Conservation (phyloP, 2,797 vertebrate species). For the Meriones psammophilus region DNA sequence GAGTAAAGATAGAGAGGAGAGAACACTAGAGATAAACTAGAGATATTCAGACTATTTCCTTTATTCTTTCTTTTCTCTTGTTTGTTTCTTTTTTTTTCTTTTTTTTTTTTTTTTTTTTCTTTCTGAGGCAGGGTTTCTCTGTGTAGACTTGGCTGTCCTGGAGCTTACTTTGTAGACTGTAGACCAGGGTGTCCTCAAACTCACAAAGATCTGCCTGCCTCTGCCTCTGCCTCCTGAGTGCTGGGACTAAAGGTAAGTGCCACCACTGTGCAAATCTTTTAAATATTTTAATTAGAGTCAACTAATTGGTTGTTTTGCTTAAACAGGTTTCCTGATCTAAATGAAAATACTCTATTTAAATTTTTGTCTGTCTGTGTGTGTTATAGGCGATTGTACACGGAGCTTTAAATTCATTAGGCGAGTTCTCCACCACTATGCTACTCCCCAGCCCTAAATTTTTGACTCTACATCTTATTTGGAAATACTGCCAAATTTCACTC, state of each 20-base stretch:
- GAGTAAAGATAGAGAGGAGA: neutral
- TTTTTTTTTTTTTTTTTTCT: too few species aligned
- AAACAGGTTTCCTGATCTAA: slow-evolving; percentile 19
- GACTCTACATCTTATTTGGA: slow-evolving; percentile 38
- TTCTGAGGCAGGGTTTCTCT: neutral
- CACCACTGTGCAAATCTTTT: neutral
- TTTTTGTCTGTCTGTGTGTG: neutral
- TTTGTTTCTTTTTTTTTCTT: too few species aligned
- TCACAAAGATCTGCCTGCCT: neutral
- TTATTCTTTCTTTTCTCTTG: neutral
- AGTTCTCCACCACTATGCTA: neutral
- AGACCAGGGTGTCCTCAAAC: neutral
- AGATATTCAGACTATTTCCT: neutral
- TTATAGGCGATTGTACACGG: neutral
- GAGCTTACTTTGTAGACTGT: neutral
- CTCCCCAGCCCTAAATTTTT: neutral
- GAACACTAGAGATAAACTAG: neutral
- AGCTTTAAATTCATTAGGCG: too few species aligned
- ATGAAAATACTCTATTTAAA: slow-evolving; percentile 18
- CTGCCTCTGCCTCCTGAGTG: neutral
- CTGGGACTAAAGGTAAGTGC: neutral
- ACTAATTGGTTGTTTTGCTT: neutral
- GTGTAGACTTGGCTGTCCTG: neutral
- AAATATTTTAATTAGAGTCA: slow-evolving; percentile 24
- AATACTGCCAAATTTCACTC: neutral